Conservation (phyloP, 1,140 invertebrate species). For the Euwallacea fornicatus region DNA sequence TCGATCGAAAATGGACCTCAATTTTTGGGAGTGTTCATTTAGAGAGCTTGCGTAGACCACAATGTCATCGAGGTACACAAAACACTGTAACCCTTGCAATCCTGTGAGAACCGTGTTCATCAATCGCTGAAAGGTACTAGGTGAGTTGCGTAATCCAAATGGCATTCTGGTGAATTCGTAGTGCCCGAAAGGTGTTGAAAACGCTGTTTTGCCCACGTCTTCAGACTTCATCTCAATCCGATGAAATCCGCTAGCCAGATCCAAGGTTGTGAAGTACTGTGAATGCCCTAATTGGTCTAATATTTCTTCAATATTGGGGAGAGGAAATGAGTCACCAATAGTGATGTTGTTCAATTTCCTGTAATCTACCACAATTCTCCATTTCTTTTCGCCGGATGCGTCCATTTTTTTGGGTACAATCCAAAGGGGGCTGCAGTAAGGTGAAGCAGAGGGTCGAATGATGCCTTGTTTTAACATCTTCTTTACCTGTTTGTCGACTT, state of each 20-base stretch:
- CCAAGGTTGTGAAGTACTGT: slow-evolving; percentile 56
- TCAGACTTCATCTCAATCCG: slow-evolving; percentile 54
- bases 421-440: slow-evolving; percentile 51
- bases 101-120: slow-evolving; percentile 51
- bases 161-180: slow-evolving; percentile 50
- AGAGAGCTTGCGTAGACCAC: slow-evolving; percentile 51
- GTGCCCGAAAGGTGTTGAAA: slow-evolving; percentile 48
- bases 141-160: slow-evolving; percentile 50
- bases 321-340: slow-evolving; percentile 53
- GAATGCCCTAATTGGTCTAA: slow-evolving; percentile 54
- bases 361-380: slow-evolving; percentile 53
- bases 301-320: slow-evolving; percentile 58
- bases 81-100: slow-evolving; percentile 46
- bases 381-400: slow-evolving; percentile 52
- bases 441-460: slow-evolving; percentile 49
- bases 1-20: slow-evolving; percentile 27
- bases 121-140: slow-evolving; percentile 48
- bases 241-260: slow-evolving; percentile 57
- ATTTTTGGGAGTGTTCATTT: slow-evolving; percentile 39
- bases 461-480: slow-evolving; percentile 53
- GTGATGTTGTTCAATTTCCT: slow-evolving; percentile 51
- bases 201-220: slow-evolving; percentile 56
- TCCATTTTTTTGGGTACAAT: slow-evolving; percentile 53
- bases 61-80: slow-evolving; percentile 54
- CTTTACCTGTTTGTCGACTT: slow-evolving; percentile 52